Percentiles rank a stretch among this genome's conserved stretches.
These are phyloP conservation scores for Agriopis leucophaearia DNA, from an alignment of 2,888 invertebrate genomes.

Conservation along the genomic window DNA sequence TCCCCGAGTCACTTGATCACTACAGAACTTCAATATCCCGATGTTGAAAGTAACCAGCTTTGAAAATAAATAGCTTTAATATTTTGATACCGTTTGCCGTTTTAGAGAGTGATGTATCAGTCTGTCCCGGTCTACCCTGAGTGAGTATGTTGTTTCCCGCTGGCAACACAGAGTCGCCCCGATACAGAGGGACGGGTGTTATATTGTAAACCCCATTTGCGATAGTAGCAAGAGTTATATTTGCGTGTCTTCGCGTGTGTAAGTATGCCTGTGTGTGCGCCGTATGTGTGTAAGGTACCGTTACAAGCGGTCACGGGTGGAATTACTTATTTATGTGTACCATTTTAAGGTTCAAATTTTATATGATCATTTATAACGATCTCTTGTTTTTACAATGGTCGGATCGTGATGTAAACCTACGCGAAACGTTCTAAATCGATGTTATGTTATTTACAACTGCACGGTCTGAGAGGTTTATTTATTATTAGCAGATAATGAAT, in stretches of 20 bases:
- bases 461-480: background rate
- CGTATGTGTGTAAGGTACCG: slow-evolving; percentile 1
- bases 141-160: background rate
- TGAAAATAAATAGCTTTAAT: background rate
- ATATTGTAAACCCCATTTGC: slow-evolving; percentile 73
- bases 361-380: slow-evolving; percentile 3
- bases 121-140: slow-evolving; percentile 7
- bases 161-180: slow-evolving; percentile 36
- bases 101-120: background rate
- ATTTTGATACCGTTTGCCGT: background rate
- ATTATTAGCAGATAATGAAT: background rate
- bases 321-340: background rate
- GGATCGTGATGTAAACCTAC: background rate
- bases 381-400: background rate
- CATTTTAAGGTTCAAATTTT: background rate
- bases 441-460: background rate
- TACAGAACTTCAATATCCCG: background rate
- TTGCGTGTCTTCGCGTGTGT: slow-evolving; percentile 46
- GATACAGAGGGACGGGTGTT: slow-evolving; percentile 47
- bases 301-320: background rate
- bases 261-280: slow-evolving; percentile 39
- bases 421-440: background rate
- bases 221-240: slow-evolving; percentile 58
- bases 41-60: background rate
- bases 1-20: background rate